Evolutionary conservation across 2,113 vertebrate species (phyloP), one percentile per base, ranked within the genome.

Genomic region (Haemorhous mexicanus): DNA sequence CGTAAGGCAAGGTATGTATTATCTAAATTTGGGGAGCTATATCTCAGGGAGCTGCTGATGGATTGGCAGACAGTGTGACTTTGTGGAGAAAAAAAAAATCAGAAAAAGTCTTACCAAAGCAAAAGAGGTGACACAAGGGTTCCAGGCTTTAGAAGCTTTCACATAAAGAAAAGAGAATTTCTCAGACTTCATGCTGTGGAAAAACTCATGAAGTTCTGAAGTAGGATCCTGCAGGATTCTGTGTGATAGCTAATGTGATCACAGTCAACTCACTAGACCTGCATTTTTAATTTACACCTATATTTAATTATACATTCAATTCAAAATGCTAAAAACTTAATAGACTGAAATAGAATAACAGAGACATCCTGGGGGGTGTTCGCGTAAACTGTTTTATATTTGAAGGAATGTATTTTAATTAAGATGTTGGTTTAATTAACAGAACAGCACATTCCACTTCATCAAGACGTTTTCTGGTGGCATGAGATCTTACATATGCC

Each of bases 381-480:
- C 72, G 81, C 3, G 1, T 74, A 62, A 74, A 83, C 33, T 70
- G 47, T 27, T 92, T 90, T 82, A 78, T 87, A 91, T 88, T 55
- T 93, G 61, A 94, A 91, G 23, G 32, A 89, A 49, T 46, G 16
- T 69, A 86, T 76, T 88, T 94, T 92, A 94, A 95, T 85, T 88
- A 78, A 94, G 87, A 74, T 76, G 32, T 86, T 94, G 26, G 8
- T 95, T 93, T 92, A 95, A 85, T 95, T 93, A 95, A 39, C 58
- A 75, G 61, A 96, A 84, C 74, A 84, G 50, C 35, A 84, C 61
- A 72, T 62, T 91, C 55, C 68, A 86, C 91, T 94, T 94, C 77
- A 95, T 96, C 96, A 97, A 96, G 94, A 94, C 11, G 53, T 90
- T 96, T 97, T 95, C 63, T 96, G 72, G 81, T 95, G 91, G 61